phyloP scores from a whole-genome alignment of 2,797 vertebrate species.

The Hirundo rustica region DNA sequence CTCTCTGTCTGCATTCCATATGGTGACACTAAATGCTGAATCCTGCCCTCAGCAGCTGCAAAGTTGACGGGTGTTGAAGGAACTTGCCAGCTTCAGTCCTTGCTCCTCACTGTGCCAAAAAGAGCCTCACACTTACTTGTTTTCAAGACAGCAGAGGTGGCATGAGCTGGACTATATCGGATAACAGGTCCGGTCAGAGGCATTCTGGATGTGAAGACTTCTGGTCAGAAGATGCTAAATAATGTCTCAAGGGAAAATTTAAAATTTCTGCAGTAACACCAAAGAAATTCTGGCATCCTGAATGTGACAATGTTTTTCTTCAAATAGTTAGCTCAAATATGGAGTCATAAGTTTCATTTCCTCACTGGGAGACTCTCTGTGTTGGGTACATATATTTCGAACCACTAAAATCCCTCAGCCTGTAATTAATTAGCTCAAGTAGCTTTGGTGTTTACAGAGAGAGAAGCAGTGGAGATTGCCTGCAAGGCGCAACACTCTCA shows the following conservation, averaged over 20 bases:
- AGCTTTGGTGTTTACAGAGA: constrained; percentile 62
- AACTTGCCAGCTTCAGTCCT: neutral
- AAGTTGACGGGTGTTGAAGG: neutral
- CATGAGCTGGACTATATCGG: neutral
- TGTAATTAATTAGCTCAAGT: constrained; percentile 65
- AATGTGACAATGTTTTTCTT: neutral
- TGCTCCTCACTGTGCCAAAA: neutral
- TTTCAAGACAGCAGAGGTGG: neutral
- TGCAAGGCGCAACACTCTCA: constrained; percentile 25
- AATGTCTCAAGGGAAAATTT: neutral
- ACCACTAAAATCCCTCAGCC: constrained; percentile 39
- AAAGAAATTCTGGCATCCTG: neutral
- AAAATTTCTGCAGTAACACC: neutral
- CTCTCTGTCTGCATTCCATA: neutral
- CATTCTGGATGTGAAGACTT: neutral
- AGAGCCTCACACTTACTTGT: neutral
- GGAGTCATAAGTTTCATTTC: neutral
- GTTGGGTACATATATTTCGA: constrained; percentile 7
- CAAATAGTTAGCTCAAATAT: constrained; percentile 1
- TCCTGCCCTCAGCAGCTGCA: neutral
- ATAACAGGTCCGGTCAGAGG: neutral
- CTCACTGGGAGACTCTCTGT: neutral
- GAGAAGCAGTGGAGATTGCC: constrained; percentile 37
- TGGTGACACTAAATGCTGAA: neutral
- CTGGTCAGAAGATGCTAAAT: neutral